A percentile compares a stretch with the other conserved stretches of the same genome.
These are phyloP conservation scores for Drosophila birchii DNA, from an alignment of 2,888 invertebrate species.

Conservation along the genomic window DNA sequence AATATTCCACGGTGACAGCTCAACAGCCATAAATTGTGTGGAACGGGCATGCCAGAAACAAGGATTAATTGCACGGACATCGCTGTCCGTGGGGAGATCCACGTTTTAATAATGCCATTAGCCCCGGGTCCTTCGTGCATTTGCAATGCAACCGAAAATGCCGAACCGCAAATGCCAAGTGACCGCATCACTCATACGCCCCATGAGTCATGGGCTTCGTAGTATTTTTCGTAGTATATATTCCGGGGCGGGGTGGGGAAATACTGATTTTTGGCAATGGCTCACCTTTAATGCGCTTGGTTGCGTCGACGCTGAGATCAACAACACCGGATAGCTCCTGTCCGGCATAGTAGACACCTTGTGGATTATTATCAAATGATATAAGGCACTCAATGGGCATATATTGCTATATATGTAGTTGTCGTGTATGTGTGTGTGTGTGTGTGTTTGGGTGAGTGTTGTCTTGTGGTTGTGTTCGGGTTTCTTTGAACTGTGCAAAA, in stretches of 20 bases:
- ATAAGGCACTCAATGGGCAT: conserved; percentile 85
- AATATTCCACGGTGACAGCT: conserved; percentile 19
- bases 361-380: conserved; percentile 85
- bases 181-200: conserved; percentile 59
- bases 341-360: conserved; percentile 85
- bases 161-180: conserved; percentile 25
- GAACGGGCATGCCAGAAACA: neutral
- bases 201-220: conserved; percentile 56
- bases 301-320: conserved; percentile 84
- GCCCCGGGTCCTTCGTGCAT: conserved; percentile 60
- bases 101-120: conserved; percentile 56
- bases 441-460: conserved; percentile 11
- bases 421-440: conserved; percentile 43
- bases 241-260: neutral
- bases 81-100: conserved; percentile 11
- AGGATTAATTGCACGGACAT: conserved; percentile 62
- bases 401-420: conserved; percentile 74
- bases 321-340: conserved; percentile 84
- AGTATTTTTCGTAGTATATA: conserved; percentile 9
- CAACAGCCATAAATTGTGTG: conserved; percentile 21
- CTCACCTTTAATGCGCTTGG: conserved; percentile 84
- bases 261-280: neutral
- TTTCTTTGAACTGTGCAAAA: conserved; percentile 63
- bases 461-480: conserved; percentile 13
- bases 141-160: conserved; percentile 41